phyloP scores from a whole-genome alignment of 2,113 vertebrate species.

The Engystomops pustulosus region DNA sequence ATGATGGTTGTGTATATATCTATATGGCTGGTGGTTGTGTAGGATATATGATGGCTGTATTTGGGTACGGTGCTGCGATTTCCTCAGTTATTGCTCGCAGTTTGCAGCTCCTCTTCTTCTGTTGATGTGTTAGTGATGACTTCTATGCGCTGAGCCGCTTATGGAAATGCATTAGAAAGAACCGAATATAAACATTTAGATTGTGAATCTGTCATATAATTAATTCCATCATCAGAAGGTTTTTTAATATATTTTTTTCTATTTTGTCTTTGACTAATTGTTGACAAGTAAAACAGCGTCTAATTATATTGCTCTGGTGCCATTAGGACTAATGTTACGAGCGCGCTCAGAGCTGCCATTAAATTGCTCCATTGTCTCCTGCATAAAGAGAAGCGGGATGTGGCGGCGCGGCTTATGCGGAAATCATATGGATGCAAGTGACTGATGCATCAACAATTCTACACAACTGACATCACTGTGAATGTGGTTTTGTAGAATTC shows the following conservation, averaged over 20 bases:
- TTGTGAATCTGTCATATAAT: slow-evolving; percentile 7
- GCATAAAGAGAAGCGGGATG: background rate
- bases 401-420: background rate
- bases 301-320: slow-evolving; percentile 46
- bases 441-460: slow-evolving; percentile 8
- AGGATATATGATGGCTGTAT: too few species aligned
- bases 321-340: slow-evolving; percentile 27
- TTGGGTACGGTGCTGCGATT: slow-evolving; percentile 1
- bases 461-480: background rate
- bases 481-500: slow-evolving; percentile 5
- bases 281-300: slow-evolving; percentile 22
- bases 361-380: slow-evolving; percentile 22
- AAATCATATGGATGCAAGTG: background rate
- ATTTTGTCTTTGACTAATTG: slow-evolving; percentile 41
- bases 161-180: slow-evolving; percentile 13
- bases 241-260: slow-evolving; percentile 1
- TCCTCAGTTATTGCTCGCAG: slow-evolving; percentile 10
- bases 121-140: slow-evolving; percentile 1
- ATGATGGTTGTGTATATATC: too few species aligned
- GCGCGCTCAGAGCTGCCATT: background rate
- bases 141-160: slow-evolving; percentile 1
- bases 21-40: too few species aligned
- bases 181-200: slow-evolving; percentile 42
- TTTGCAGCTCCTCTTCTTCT: slow-evolving; percentile 16
- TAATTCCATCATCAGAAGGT: slow-evolving; percentile 28